Evolutionary conservation across 2,888 invertebrate genomes (phyloP), one percentile per base, ranked within the genome.

Genomic region (Hirtodrosophila trivittata): DNA sequence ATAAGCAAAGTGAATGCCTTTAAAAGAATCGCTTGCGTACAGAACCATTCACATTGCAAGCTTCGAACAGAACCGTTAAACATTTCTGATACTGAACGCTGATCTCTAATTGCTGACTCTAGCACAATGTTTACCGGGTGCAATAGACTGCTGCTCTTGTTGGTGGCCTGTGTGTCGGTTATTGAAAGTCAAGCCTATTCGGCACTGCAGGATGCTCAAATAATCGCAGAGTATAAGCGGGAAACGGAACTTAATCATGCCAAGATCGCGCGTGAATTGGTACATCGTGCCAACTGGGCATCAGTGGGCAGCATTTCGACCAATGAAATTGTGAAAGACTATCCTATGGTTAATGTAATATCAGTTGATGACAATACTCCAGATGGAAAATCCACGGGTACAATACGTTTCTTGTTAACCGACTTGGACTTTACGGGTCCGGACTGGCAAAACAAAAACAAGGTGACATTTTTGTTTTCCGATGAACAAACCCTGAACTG

Each of bases 281-380:
- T 91, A 0, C 89, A 91, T 66, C 80, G 87, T 7, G 83, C 89
- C 0, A 77, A 86, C 38, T 91, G 91, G 91, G 87, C 89, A 4
- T 70, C 91, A 0, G 78, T 90, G 39, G 91, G 90, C 13, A 90
- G 85, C 30, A 86, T 91, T 41, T 91, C 91, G 1, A 88, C 88
- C 0, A 74, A 88, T 42, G 14, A 66, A 3, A 54, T 65, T 30
- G 75, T 90, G 8, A 59, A 78, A 6, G 88, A 84, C 13, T 91
- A 85, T 67, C 91, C 91, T 13, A 91, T 91, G 89, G 91, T 91
- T 1, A 91, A 91, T 70, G 81, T 91, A 4, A 87, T 91, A n/a
- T 88, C 91, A 0, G 77, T 90, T n/a, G 89, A 90, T 30, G 91
- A 91, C 50, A 89, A 85, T 33, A 74, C 70, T 39, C 56, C 12